A percentile compares a stretch with the other conserved stretches of the same genome.
These are phyloP conservation scores for Berghia stephanieae DNA, from an alignment of 1,140 invertebrate genomes.

Conservation along the genomic window DNA sequence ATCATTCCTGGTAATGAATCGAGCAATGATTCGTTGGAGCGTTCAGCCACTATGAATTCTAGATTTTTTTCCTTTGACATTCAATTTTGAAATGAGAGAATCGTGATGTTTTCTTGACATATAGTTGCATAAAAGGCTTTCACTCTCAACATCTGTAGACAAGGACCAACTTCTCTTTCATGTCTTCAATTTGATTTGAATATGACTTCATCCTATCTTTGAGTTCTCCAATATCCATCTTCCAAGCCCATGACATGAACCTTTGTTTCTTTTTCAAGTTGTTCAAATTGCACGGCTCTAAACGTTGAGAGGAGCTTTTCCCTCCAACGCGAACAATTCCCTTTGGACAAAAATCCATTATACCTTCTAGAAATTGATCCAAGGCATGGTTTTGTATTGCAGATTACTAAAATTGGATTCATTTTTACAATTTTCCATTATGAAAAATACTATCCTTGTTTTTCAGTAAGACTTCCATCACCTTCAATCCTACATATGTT, in stretches of 20 bases:
- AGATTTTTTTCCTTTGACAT: neutral
- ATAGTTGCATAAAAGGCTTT: neutral
- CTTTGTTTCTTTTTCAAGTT: conserved; percentile 31
- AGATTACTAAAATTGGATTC: conserved; percentile 79
- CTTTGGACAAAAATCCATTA: conserved; percentile 41
- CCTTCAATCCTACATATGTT: conserved; percentile 64
- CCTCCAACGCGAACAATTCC: conserved; percentile 78
- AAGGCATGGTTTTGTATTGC: conserved; percentile 89
- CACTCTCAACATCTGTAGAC: neutral
- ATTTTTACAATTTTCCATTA: conserved; percentile 42
- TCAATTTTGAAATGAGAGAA: neutral
- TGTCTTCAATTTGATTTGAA: neutral
- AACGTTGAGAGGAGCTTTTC: conserved; percentile 70
- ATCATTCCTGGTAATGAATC: neutral
- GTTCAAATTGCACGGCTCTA: conserved; percentile 43
- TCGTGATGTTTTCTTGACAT: neutral
- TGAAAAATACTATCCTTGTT: conserved; percentile 45
- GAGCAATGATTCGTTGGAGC: neutral
- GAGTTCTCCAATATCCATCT: neutral
- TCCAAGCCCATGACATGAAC: neutral
- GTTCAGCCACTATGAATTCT: neutral
- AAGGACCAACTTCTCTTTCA: neutral
- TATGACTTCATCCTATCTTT: neutral
- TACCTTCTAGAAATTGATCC: conserved; percentile 85
- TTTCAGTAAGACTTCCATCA: conserved; percentile 59